These are phyloP conservation scores for Osmerus eperlanus DNA, from an alignment of 2,113 vertebrate species.

Conservation along the genomic window DNA sequence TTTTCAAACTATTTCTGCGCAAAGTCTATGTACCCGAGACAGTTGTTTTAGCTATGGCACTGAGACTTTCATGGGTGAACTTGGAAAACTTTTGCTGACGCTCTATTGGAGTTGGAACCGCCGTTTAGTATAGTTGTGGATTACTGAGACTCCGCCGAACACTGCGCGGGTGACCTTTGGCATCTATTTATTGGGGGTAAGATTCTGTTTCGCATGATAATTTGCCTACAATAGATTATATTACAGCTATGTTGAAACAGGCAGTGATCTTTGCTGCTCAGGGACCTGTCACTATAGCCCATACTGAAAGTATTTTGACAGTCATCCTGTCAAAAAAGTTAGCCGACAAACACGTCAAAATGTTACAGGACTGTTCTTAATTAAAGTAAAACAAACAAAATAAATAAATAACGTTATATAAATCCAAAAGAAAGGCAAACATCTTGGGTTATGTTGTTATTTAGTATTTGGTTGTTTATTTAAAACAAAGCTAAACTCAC, in stretches of 20 bases:
- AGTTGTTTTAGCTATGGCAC: conserved; percentile 49
- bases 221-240: conserved; percentile 24
- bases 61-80: conserved; percentile 69
- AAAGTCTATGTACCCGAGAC: conserved; percentile 19
- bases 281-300: conserved; percentile 21
- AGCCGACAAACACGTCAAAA: conserved; percentile 7
- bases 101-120: conserved; percentile 64
- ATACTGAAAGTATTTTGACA: conserved; percentile 1
- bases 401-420: no score
- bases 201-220: conserved; percentile 57
- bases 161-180: conserved; percentile 52
- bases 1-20: conserved; percentile 39
- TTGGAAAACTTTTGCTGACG: conserved; percentile 61
- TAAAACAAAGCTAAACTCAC: no score
- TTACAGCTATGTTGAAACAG: conserved; percentile 16
- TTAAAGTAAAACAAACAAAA: no score
- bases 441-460: no score
- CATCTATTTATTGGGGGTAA: conserved; percentile 72
- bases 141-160: conserved; percentile 70
- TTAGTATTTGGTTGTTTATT: no score
- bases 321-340: conserved; percentile 1
- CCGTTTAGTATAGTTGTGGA: conserved; percentile 67
- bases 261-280: conserved; percentile 20
- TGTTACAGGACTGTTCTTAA: no score
- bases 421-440: no score